Evolutionary conservation across 1,140 invertebrate genomes (phyloP).

Genomic region (Brachionus calyciflorus): DNA sequence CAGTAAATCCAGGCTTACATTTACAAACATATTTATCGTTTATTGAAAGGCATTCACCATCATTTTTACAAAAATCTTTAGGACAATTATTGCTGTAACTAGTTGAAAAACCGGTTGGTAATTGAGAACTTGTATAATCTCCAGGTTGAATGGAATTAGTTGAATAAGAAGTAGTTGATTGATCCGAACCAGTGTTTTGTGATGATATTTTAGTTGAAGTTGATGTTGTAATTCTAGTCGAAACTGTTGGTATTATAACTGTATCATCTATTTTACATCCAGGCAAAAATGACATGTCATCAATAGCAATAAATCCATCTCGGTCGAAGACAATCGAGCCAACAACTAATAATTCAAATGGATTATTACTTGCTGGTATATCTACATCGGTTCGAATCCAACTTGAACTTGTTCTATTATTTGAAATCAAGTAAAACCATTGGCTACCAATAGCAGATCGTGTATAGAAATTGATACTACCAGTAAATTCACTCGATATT

Average conservation of each 20-base stretch:
- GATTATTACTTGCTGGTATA: neutral
- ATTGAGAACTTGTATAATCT: no score
- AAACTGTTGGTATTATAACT: constrained; percentile 22
- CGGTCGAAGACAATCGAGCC: constrained; percentile 51
- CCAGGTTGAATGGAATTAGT: neutral
- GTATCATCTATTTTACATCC: constrained; percentile 49
- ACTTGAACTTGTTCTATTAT: neutral
- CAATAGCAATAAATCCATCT: constrained; percentile 56
- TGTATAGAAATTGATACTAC: neutral
- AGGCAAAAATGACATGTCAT: constrained; percentile 58
- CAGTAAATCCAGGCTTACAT: constrained; percentile 1
- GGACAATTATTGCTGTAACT: neutral
- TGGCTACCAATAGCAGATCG: neutral
- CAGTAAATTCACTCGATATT: constrained; percentile 6
- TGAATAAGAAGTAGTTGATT: neutral
- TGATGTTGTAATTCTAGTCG: neutral
- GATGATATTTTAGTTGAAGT: neutral
- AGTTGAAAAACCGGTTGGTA: neutral
- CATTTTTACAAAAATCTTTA: constrained; percentile 22
- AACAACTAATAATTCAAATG: constrained; percentile 54
- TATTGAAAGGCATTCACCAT: neutral
- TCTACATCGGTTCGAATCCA: constrained; percentile 15
- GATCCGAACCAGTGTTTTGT: neutral
- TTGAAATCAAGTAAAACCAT: neutral
- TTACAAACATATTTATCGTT: neutral